Percentiles rank a stretch among this genome's conserved stretches.
These are phyloP conservation scores for Aythya baeri DNA, from an alignment of 2,113 vertebrate genomes.

Conservation along the genomic window DNA sequence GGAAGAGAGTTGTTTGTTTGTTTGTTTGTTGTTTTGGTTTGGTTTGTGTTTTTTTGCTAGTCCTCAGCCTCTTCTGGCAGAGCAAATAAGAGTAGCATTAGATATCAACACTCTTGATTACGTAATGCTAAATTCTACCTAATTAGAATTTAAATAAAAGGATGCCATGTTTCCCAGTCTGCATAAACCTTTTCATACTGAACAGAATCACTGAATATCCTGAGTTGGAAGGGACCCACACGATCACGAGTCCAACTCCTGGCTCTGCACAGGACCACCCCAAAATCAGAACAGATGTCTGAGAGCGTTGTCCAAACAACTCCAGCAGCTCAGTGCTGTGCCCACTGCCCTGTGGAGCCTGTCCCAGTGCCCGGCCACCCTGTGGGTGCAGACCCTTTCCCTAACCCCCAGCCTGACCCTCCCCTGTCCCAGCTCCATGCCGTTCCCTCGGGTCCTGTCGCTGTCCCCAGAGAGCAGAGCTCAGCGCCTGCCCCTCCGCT, in stretches of 20 bases:
- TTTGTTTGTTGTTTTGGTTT: background rate
- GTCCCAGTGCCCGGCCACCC: too few relatives aligned
- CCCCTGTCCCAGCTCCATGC: too few relatives aligned
- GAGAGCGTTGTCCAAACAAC: too few relatives aligned
- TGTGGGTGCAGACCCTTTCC: too few relatives aligned
- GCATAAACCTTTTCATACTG: background rate
- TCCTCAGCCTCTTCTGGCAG: background rate
- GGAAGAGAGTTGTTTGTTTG: too few relatives aligned
- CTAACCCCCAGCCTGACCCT: too few relatives aligned
- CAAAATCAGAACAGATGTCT: background rate
- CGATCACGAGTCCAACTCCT: background rate
- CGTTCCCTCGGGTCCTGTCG: too few relatives aligned
- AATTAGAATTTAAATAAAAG: background rate
- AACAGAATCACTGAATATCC: background rate
- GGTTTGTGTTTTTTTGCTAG: background rate
- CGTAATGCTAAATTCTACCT: background rate
- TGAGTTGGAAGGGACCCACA: background rate
- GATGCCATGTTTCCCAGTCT: background rate
- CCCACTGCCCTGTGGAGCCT: too few relatives aligned
- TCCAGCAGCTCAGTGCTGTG: too few relatives aligned
- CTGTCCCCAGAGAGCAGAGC: too few relatives aligned
- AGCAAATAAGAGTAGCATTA: background rate
- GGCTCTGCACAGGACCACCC: background rate
- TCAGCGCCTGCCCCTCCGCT: too few relatives aligned
- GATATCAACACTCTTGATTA: background rate